These are phyloP conservation scores for Zhuqinia jingwanae DNA, from an alignment of 2,888 invertebrate species.

Conservation along the genomic window DNA sequence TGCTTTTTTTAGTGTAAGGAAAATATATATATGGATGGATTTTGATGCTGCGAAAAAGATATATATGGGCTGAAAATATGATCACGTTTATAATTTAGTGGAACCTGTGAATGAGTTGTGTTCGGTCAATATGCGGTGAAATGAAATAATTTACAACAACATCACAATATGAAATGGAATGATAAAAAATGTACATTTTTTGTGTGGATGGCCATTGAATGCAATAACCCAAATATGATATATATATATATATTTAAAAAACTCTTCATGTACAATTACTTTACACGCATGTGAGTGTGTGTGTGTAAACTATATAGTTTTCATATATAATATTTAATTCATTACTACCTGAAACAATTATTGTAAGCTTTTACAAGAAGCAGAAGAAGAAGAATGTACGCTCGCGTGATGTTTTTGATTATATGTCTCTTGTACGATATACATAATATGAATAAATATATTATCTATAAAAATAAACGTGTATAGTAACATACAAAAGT, in stretches of 20 bases:
- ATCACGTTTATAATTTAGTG: neutral
- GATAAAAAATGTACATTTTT: neutral
- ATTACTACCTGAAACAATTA: slow-evolving; percentile 49
- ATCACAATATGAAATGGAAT: neutral
- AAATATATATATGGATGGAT: neutral
- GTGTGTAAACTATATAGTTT: neutral
- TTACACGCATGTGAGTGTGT: neutral
- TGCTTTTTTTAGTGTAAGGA: neutral
- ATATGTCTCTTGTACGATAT: neutral
- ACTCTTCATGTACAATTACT: neutral
- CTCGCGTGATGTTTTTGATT: neutral
- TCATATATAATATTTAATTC: slow-evolving; percentile 41
- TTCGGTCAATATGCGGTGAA: no score
- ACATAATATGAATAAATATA: neutral
- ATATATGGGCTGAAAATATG: no score
- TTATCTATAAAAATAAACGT: neutral
- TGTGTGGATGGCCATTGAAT: neutral
- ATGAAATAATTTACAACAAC: no score
- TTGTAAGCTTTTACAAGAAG: neutral
- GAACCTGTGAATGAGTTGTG: neutral
- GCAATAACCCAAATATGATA: no score
- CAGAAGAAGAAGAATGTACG: neutral
- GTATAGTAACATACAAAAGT: neutral
- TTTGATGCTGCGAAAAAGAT: neutral
- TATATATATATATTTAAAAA: no score